A percentile compares a stretch with the other conserved stretches of the same genome.
Evolutionary conservation across 2,113 vertebrate species (phyloP).

Genomic region (human (Homo sapiens)): GRCh38 chr3:86865501-86866000

Average conservation of each 20-base stretch:
- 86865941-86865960: neutral
- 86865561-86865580: neutral
- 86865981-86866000: neutral
- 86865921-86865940: neutral
- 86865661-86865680: neutral
- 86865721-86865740: neutral
- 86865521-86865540: neutral
- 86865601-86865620: neutral
- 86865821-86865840: neutral
- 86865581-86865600: neutral
- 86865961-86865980: neutral
- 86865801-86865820: neutral
- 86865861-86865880: neutral
- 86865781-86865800: neutral
- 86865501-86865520: neutral
- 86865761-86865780: neutral
- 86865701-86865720: neutral
- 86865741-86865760: neutral
- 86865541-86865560: neutral
- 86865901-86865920: neutral
- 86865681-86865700: neutral
- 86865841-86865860: neutral
- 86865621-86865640: neutral
- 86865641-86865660: neutral
- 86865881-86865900: neutral